Evolutionary conservation across 2,888 invertebrate species (phyloP), one percentile per base, ranked within the genome.

Genomic region (Polydrusus tereticollis): DNA sequence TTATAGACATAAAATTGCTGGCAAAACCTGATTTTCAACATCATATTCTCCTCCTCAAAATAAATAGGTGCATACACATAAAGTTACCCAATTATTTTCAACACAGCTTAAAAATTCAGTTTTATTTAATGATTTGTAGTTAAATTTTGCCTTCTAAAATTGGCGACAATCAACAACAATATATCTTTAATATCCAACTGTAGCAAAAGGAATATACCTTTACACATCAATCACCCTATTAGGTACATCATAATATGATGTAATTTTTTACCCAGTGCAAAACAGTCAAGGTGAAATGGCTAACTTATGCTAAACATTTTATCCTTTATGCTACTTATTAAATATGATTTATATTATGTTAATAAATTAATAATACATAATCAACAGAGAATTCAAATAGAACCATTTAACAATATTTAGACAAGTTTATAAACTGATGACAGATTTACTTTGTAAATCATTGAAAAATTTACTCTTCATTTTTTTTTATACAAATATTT

Each of bases 271-370:
- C 16, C 16, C 10, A 2, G 3, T 26, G 26, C 4, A 29, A 55
- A 52, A 55, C 18, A 47, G 47, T 55, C 52, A 55, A 55, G 52
- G 52, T 55, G 10, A 55, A 10, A 8, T 16, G 16, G 7, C 16
- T n/a, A n/a, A n/a, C 12, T 47, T 21, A 8, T 16, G 45, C 20
- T 41, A 47, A 47, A 20, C 21, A 21, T 20, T 47, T 21, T 10
- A 21, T 7, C 14, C 12, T 29, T 16, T 55, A 26, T 55, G 14
- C 29, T 33, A 26, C 23, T 29, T 16, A 55, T 33, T 29, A 47
- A 55, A 29, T 55, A 55, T 55, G 52, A 55, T 55, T 55, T 33
- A 55, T 55, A 55, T 33, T n/a, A n/a, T n/a, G n/a, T n/a, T n/a
- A n/a, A n/a, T n/a, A n/a, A n/a, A 10, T 18, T 18, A 55, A 55